Conservation (phyloP, 2,113 vertebrate species). For the Leiothrix lutea region DNA sequence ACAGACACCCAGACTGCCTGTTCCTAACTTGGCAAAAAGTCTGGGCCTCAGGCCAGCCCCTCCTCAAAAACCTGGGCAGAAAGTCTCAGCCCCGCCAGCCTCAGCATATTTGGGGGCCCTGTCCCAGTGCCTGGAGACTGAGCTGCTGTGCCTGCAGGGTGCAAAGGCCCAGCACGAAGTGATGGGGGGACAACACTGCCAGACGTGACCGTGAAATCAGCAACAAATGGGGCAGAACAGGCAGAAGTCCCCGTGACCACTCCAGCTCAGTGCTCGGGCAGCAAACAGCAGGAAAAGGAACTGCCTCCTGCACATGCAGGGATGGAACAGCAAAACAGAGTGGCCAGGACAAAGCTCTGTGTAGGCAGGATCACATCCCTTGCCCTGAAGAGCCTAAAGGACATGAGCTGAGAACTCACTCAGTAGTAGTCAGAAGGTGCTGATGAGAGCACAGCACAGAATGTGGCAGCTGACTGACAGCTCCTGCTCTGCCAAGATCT, state of each 20-base stretch:
- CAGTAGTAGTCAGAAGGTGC: not conserved
- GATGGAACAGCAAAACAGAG: not conserved
- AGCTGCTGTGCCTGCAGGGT: not conserved
- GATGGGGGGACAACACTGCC: not conserved
- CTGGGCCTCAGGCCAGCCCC: slow-evolving; percentile 1
- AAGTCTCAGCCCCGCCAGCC: not conserved
- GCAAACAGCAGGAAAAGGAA: not conserved
- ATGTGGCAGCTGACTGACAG: not conserved
- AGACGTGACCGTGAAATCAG: not conserved
- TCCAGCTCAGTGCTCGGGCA: not conserved
- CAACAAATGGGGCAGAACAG: not conserved
- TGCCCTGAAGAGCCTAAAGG: not conserved
- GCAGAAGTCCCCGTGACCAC: not conserved
- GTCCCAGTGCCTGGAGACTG: slow-evolving; percentile 17
- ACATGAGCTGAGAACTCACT: not conserved
- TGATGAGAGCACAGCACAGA: not conserved
- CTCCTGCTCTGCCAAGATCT: not conserved
- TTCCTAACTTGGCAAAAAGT: not conserved
- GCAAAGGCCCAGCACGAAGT: not conserved
- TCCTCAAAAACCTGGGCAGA: not conserved
- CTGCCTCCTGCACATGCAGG: not conserved
- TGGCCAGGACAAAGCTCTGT: not conserved
- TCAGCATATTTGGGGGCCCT: not conserved
- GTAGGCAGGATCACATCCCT: not conserved
- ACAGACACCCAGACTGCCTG: not conserved